Evolutionary conservation across 2,888 invertebrate genomes (phyloP), one percentile per base, ranked within the genome.

Genomic region (Aphodius granarius): DNA sequence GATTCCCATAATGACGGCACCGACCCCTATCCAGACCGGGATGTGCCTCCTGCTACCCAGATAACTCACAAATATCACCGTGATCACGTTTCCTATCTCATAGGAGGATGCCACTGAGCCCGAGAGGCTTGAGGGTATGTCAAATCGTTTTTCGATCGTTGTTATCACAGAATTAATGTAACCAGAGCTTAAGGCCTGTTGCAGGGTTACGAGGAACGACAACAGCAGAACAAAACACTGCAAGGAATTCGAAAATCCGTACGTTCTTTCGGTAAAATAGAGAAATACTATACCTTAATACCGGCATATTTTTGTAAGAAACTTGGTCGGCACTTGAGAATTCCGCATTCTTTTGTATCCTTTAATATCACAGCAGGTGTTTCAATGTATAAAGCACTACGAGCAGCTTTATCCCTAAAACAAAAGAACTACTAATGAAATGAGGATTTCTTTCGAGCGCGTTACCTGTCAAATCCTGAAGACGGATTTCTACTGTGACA

Each of bases 151-250:
- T 89, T 98, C 97, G 84, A 98, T 97, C 75, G 97, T 98, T 81
- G 97, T 97, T 87, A 98, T 97, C 88, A 98, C 97, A 87, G 96
- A 96, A 89, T 96, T 96, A 82, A 96, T 95, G 87, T 96, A 96
- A 80, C 96, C 96, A 78, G 96, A 96, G 87, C 96, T 95, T 80
- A 96, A 89, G 19, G 95, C 96, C 88, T 96, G 96, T 86, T 96
- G 96, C 81, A 96, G 90, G 83, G 96, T 96, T 83, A 96, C 96
- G 85, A 96, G 92, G 89, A 96, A 92, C 85, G 96, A 96, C 82
- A 96, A 91, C 84, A 96, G 91, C 87, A 95, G 91, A 86, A 96
- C 96, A 88, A 96, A 96, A 85, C 95, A 94, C 93, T 94, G 89
- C 76, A 90, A 90, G 74, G 77, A 43, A 68, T 65, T 65, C 9